Conservation (phyloP, 2,888 invertebrate genomes). For the Andrena marginata region DNA sequence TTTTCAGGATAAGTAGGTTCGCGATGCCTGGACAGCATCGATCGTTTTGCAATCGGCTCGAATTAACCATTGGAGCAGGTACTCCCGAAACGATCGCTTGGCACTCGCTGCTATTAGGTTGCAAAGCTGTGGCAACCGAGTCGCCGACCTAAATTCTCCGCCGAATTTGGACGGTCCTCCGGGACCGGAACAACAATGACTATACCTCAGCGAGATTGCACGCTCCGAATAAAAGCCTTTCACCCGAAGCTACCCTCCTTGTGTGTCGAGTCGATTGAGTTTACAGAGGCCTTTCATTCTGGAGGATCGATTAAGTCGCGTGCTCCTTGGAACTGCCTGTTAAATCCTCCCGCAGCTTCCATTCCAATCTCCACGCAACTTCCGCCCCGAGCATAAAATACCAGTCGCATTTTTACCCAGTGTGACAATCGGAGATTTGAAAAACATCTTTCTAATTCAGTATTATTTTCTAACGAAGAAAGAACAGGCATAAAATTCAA, state of each 20-base stretch:
- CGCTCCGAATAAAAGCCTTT: not conserved
- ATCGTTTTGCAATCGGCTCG: not conserved
- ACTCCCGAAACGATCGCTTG: slow-evolving; percentile 10
- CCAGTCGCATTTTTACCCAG: too few relatives aligned
- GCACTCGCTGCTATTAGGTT: slow-evolving; percentile 21
- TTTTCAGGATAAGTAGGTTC: not conserved
- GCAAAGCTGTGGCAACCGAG: slow-evolving; percentile 32
- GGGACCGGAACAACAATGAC: slow-evolving; percentile 13
- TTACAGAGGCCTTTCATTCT: slow-evolving; percentile 12
- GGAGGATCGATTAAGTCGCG: not conserved
- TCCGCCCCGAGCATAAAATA: too few relatives aligned
- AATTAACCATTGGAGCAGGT: not conserved
- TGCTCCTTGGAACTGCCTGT: too few relatives aligned
- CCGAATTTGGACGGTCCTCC: slow-evolving; percentile 1
- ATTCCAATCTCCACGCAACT: too few relatives aligned
- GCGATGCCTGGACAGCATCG: not conserved
- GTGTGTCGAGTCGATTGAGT: not conserved
- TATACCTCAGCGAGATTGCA: not conserved
- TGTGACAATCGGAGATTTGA: too few relatives aligned
- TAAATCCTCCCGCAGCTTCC: too few relatives aligned
- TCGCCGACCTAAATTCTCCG: slow-evolving; percentile 24
- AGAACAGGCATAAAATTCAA: too few relatives aligned
- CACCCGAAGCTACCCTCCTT: not conserved
- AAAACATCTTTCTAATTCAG: too few relatives aligned
- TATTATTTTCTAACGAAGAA: too few relatives aligned